Evolutionary conservation across 2,113 vertebrate genomes (phyloP).

Genomic region (Shinisaurus crocodilurus): DNA sequence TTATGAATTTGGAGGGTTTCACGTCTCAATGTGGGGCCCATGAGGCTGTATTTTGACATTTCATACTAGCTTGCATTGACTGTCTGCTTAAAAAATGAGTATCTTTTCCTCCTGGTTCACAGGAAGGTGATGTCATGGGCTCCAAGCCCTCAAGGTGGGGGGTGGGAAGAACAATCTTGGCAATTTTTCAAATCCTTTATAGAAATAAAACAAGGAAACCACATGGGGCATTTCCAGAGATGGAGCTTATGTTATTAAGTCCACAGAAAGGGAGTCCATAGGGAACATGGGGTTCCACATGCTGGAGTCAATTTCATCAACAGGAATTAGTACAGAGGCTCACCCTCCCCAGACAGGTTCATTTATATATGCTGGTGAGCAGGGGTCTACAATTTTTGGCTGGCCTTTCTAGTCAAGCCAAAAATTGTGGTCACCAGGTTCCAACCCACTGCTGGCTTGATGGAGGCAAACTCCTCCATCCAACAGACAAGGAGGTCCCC

Average conservation of each 20-base stretch:
- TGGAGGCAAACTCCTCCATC: neutral
- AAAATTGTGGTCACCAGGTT: neutral
- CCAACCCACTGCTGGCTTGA: neutral
- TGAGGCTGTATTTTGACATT: neutral
- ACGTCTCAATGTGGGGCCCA: neutral
- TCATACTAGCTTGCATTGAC: neutral
- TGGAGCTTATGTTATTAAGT: slow-evolving; percentile 20
- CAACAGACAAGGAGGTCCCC: neutral
- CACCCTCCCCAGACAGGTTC: neutral
- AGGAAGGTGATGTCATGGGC: slow-evolving; percentile 11
- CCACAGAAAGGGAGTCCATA: neutral
- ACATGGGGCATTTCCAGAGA: neutral
- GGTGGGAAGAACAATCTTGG: neutral
- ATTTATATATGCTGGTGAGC: slow-evolving; percentile 5
- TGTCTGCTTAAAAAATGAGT: slow-evolving; percentile 6
- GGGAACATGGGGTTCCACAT: neutral
- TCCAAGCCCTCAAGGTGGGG: neutral
- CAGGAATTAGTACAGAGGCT: neutral
- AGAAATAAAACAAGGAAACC: slow-evolving; percentile 17
- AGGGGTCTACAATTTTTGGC: neutral
- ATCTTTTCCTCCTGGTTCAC: slow-evolving; percentile 3
- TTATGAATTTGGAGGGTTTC: neutral
- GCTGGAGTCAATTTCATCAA: slow-evolving; percentile 1
- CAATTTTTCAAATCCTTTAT: slow-evolving; percentile 4
- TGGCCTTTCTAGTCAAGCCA: neutral